Evolutionary conservation across 2,888 invertebrate species (phyloP).

Genomic region (Gonocerus acuteangulatus): DNA sequence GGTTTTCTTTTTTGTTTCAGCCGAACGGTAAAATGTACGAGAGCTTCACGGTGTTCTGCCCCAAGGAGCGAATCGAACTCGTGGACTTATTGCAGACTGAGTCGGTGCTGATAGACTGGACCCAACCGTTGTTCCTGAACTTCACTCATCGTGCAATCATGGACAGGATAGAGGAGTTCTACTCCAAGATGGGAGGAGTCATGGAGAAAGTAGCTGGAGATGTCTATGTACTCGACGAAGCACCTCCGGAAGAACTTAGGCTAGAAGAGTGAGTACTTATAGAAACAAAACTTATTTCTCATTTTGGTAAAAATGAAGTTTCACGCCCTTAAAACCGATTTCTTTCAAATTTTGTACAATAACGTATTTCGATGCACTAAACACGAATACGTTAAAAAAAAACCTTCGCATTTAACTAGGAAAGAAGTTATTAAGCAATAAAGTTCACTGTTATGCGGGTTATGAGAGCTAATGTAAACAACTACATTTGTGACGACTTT

Average conservation of each 20-base stretch:
- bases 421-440: too few species aligned
- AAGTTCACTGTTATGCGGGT: too few species aligned
- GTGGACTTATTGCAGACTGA: conserved; percentile 66
- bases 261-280: conserved; percentile 51
- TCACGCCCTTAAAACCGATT: too few species aligned
- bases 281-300: not conserved
- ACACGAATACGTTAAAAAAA: too few species aligned
- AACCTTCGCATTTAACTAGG: too few species aligned
- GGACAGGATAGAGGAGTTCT: conserved; percentile 66
- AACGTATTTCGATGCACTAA: too few species aligned
- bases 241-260: conserved; percentile 52
- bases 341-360: too few species aligned
- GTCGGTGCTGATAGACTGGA: conserved; percentile 70
- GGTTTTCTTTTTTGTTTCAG: conserved; percentile 51
- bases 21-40: conserved; percentile 72
- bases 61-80: conserved; percentile 63
- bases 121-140: conserved; percentile 73
- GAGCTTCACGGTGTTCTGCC: conserved; percentile 79
- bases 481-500: too few species aligned
- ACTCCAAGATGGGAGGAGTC: conserved; percentile 46
- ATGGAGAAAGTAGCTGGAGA: conserved; percentile 73
- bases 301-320: not conserved
- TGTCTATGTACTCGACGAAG: conserved; percentile 64
- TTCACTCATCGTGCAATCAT: conserved; percentile 76
- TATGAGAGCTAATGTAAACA: too few species aligned